Evolutionary conservation across 2,797 vertebrate genomes (phyloP).

Genomic region (Bucorvus abyssinicus): DNA sequence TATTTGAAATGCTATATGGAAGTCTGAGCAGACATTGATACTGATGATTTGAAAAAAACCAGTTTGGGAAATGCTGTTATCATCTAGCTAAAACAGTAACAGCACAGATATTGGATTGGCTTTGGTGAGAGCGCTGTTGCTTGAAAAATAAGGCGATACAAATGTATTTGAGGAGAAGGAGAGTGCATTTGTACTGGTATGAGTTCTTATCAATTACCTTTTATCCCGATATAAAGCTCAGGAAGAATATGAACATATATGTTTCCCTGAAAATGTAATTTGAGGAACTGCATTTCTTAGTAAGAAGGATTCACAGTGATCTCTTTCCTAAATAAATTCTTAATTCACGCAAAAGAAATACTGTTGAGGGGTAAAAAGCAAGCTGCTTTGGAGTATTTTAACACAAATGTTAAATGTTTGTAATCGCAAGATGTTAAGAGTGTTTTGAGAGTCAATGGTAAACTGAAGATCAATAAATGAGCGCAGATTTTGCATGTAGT

Average conservation of each 20-base stretch:
- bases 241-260: neutral
- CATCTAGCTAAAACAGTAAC: neutral
- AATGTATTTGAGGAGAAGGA: neutral
- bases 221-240: neutral
- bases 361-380: neutral
- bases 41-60: neutral
- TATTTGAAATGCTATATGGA: neutral
- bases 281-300: neutral
- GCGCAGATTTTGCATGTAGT: neutral
- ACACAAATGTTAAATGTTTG: neutral
- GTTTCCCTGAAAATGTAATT: neutral
- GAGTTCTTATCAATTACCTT: neutral
- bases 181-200: neutral
- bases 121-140: neutral
- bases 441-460: neutral
- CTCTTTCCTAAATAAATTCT: neutral
- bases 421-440: neutral
- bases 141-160: neutral
- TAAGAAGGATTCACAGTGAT: neutral
- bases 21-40: neutral
- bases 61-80: neutral
- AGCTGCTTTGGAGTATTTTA: neutral
- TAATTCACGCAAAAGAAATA: neutral
- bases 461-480: conserved; percentile 6
- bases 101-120: neutral